Evolutionary conservation across 2,888 invertebrate species (phyloP).

Genomic region (Bimastos eiseni): DNA sequence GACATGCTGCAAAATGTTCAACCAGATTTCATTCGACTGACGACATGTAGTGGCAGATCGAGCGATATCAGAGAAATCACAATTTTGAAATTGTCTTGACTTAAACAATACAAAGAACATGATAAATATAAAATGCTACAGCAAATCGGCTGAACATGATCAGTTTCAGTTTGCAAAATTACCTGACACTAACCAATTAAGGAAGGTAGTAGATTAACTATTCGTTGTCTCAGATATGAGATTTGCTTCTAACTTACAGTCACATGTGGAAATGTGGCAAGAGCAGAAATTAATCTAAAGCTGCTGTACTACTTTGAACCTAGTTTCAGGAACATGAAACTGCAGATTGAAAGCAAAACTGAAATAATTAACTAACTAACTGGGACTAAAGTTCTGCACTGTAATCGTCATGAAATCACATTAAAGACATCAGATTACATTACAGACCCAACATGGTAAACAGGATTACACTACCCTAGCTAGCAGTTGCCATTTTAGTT

Average conservation of each 20-base stretch:
- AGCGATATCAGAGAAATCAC: neutral
- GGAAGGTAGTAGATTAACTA: neutral
- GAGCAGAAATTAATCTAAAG: neutral
- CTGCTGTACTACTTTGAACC: neutral
- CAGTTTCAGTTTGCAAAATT: neutral
- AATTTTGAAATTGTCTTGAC: neutral
- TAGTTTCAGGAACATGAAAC: no score
- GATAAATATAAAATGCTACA: neutral
- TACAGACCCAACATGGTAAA: neutral
- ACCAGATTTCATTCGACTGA: neutral
- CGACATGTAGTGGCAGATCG: neutral
- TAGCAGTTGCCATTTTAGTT: neutral
- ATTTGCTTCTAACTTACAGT: neutral
- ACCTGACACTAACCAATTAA: neutral
- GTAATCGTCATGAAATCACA: slow-evolving; percentile 7
- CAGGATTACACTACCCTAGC: neutral
- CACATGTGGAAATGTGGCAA: neutral
- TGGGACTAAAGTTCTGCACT: no score
- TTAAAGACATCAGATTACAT: neutral
- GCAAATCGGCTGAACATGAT: neutral
- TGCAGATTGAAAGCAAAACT: no score
- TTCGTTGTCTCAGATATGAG: neutral
- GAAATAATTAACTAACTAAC: no score
- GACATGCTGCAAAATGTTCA: neutral
- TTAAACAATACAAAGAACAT: neutral